These are phyloP conservation scores for Schrankia costaestrigalis DNA, from an alignment of 2,888 invertebrate genomes.

Conservation along the genomic window DNA sequence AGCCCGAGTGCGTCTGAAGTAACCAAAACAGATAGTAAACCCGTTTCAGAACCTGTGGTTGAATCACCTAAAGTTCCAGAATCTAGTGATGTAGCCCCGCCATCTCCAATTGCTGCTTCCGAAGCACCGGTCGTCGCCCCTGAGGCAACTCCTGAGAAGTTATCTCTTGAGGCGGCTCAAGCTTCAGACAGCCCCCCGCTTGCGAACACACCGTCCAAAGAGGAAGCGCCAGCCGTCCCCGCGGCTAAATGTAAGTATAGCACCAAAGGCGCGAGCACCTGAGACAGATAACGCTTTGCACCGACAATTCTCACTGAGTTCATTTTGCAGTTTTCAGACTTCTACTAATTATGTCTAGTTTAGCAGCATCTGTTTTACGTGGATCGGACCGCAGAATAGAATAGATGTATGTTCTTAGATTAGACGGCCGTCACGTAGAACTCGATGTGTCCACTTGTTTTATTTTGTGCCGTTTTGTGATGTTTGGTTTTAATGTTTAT, in stretches of 20 bases:
- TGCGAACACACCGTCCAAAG: constrained; percentile 67
- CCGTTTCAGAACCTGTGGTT: constrained; percentile 4
- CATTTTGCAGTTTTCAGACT: constrained; percentile 74
- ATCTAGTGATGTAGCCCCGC: constrained; percentile 8
- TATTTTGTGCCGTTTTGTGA: constrained; percentile 78
- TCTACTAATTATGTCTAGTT: constrained; percentile 67
- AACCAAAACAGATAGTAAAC: constrained; percentile 9
- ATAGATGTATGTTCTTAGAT: constrained; percentile 17
- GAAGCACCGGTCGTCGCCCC: background rate
- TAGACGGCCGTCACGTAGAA: constrained; percentile 39
- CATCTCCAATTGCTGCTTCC: constrained; percentile 9
- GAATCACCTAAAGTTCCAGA: constrained; percentile 14
- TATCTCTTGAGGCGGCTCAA: constrained; percentile 29
- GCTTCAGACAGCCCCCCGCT: constrained; percentile 64
- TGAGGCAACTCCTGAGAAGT: constrained; percentile 32
- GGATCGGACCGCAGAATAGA: constrained; percentile 29
- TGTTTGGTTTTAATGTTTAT: constrained; percentile 75
- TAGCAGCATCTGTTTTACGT: constrained; percentile 59
- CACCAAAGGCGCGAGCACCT: constrained; percentile 27
- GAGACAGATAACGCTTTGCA: constrained; percentile 68
- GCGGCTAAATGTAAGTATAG: constrained; percentile 71
- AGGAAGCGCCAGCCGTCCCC: constrained; percentile 50
- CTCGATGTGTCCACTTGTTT: constrained; percentile 52
- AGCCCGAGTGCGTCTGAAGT: constrained; percentile 11
- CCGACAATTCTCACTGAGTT: constrained; percentile 69